A percentile compares a stretch with the other conserved stretches of the same genome.
phyloP scores from a whole-genome alignment of 2,113 vertebrate species.

The Chloropsis cyanopogon region DNA sequence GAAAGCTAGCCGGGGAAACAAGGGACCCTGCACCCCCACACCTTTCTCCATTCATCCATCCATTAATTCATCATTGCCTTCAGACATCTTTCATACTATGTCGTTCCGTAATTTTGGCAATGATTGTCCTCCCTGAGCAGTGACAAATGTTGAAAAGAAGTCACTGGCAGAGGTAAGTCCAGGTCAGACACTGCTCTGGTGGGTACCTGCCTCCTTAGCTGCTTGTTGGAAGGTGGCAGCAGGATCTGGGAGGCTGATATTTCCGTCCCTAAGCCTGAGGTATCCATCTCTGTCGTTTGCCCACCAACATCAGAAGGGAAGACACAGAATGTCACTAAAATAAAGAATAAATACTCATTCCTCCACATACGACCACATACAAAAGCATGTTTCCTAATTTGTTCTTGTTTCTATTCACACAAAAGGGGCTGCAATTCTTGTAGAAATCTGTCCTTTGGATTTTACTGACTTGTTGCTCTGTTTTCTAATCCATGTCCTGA shows the following conservation, averaged over 20 bases:
- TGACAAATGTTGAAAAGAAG: not conserved
- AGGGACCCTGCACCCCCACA: too few species aligned
- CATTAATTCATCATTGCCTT: not conserved
- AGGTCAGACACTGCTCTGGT: not conserved
- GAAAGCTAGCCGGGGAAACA: too few species aligned
- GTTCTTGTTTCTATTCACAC: not conserved
- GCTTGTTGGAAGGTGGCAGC: not conserved
- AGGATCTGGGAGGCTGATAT: rapidly evolving
- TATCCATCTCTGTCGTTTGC: not conserved
- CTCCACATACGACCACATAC: rapidly evolving
- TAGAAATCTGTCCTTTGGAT: not conserved
- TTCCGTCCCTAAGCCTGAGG: not conserved
- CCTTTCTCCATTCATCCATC: not conserved
- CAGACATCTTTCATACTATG: not conserved
- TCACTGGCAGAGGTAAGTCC: not conserved
- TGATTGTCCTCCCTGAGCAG: not conserved
- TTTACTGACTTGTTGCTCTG: not conserved
- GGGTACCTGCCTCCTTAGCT: not conserved
- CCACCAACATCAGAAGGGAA: not conserved
- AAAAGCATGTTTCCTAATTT: not conserved
- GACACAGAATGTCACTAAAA: not conserved
- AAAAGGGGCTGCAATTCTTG: not conserved
- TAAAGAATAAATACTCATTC: not conserved
- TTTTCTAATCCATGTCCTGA: not conserved
- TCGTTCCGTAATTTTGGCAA: not conserved